These are phyloP conservation scores for Theocolax elegans DNA, from an alignment of 1,140 invertebrate genomes.

Conservation along the genomic window DNA sequence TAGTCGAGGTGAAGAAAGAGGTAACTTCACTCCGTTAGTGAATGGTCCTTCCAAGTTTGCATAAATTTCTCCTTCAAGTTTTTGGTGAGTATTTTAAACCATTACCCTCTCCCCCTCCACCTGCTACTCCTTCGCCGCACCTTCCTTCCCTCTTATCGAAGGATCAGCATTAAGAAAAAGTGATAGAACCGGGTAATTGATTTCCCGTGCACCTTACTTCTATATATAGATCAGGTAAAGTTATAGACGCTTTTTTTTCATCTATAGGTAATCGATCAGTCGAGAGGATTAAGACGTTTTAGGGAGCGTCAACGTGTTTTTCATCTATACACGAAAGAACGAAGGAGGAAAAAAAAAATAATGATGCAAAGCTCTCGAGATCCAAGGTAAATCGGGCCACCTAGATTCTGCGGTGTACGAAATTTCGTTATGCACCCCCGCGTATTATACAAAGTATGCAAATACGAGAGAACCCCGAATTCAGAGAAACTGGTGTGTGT, in stretches of 20 bases:
- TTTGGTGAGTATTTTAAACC: conserved; percentile 3
- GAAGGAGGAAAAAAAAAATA: too few species aligned
- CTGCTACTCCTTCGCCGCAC: too few species aligned
- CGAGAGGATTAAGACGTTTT: conserved; percentile 1
- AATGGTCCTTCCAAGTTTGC: conserved; percentile 15
- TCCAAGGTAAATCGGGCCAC: background rate
- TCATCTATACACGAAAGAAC: too few species aligned
- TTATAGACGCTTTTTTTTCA: conserved; percentile 11
- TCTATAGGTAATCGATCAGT: background rate
- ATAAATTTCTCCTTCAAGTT: conserved; percentile 14
- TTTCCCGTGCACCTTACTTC: background rate
- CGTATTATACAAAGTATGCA: too few species aligned
- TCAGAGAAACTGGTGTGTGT: too few species aligned
- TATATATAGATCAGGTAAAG: background rate
- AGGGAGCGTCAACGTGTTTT: conserved; percentile 4
- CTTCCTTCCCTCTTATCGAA: too few species aligned
- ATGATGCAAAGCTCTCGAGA: background rate
- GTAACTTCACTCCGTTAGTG: background rate
- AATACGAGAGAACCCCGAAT: too few species aligned
- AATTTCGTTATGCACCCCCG: too few species aligned
- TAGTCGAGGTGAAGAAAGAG: background rate
- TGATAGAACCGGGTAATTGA: background rate
- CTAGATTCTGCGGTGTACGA: too few species aligned
- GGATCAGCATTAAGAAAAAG: too few species aligned
- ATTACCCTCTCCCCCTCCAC: background rate